phyloP scores from a whole-genome alignment of 2,797 vertebrate species.

The Sebastes hubbsi region DNA sequence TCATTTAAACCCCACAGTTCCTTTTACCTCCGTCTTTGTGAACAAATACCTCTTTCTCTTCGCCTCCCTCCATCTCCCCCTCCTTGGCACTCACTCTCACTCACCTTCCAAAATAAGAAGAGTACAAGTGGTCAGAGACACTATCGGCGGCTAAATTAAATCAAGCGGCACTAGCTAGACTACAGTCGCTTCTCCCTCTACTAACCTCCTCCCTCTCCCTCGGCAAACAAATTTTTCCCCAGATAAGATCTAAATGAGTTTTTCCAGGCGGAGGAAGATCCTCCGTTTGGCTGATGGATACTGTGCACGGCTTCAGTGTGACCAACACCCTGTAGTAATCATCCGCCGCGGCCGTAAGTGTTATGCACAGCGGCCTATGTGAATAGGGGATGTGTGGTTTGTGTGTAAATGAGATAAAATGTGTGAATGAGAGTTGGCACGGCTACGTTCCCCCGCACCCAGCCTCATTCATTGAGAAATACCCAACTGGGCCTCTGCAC shows the following conservation, averaged over 20 bases:
- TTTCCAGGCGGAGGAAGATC: constrained; percentile 78
- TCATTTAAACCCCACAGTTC: constrained; percentile 21
- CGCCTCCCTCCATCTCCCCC: constrained; percentile 35
- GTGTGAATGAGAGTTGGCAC: constrained; percentile 73
- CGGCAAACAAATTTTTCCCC: constrained; percentile 80
- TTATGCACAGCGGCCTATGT: constrained; percentile 41
- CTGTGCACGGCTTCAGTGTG: constrained; percentile 56
- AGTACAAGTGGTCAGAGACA: constrained; percentile 77
- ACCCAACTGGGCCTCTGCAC: constrained; percentile 68
- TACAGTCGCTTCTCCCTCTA: constrained; percentile 66
- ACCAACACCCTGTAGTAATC: constrained; percentile 73
- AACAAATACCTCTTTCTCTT: constrained; percentile 58
- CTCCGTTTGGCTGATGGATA: constrained; percentile 78
- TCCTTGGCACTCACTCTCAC: constrained; percentile 43
- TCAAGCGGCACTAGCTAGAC: constrained; percentile 72
- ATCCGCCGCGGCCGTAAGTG: constrained; percentile 59
- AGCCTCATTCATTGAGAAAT: constrained; percentile 69
- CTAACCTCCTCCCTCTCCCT: constrained; percentile 55
- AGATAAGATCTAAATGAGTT: constrained; percentile 88
- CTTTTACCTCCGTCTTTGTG: constrained; percentile 17
- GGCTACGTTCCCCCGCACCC: constrained; percentile 44
- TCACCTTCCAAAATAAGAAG: constrained; percentile 73
- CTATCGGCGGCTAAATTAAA: constrained; percentile 84
- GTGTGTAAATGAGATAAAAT: constrained; percentile 74
- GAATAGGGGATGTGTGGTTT: constrained; percentile 59